phyloP scores from a whole-genome alignment of 2,888 invertebrate genomes.

The Chrysopilus asiliformis region DNA sequence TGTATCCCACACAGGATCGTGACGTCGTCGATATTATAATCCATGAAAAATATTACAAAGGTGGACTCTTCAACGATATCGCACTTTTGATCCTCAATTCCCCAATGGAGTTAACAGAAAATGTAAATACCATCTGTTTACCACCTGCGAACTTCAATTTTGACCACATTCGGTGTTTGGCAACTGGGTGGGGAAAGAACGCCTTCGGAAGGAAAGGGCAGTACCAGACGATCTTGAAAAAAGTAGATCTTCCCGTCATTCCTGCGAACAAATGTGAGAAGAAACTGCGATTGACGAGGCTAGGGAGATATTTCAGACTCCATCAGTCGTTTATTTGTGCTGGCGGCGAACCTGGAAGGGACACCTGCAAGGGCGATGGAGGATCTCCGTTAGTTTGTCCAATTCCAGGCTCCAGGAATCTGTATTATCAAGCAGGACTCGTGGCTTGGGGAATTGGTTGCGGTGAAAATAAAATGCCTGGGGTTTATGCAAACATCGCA shows the following conservation, averaged over 20 bases:
- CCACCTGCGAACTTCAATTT: too few relatives aligned
- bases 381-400: conserved; percentile 61
- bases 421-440: conserved; percentile 38
- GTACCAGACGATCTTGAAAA: conserved; percentile 47
- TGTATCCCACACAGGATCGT: conserved; percentile 53
- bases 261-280: conserved; percentile 35
- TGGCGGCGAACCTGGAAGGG: conserved; percentile 51
- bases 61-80: conserved; percentile 58
- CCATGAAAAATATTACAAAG: conserved; percentile 49
- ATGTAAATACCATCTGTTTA: too few relatives aligned
- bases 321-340: conserved; percentile 61
- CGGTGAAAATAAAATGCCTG: conserved; percentile 46
- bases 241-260: conserved; percentile 56
- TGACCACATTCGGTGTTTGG: conserved; percentile 22
- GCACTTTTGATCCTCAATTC: conserved; percentile 51
- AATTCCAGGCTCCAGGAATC: conserved; percentile 30
- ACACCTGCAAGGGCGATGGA: conserved; percentile 42
- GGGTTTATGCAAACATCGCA: conserved; percentile 54
- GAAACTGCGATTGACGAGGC: conserved; percentile 44
- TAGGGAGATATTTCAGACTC: conserved; percentile 50
- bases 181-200: conserved; percentile 25
- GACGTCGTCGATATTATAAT: conserved; percentile 42
- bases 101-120: conserved; percentile 44
- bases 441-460: conserved; percentile 68
- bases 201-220: conserved; percentile 34